Conservation (phyloP, 1,140 invertebrate genomes). For the Brachionus plicatilis region DNA sequence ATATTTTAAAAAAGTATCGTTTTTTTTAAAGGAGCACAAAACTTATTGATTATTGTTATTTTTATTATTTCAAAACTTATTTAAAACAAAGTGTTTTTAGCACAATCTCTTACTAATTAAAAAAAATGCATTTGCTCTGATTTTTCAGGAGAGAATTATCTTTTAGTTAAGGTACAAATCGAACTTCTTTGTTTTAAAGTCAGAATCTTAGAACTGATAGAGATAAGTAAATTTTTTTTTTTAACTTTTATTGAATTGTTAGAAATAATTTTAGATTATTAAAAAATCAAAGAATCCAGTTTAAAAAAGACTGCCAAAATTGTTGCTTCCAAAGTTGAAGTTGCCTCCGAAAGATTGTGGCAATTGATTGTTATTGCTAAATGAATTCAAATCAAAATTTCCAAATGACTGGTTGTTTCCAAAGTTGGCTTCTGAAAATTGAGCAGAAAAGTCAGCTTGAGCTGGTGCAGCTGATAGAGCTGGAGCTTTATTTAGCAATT, state of each 20-base stretch:
- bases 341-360: background rate
- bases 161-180: no score
- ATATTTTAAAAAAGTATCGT: no score
- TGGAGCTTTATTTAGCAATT: background rate
- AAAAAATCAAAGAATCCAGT: background rate
- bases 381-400: constrained; percentile 3
- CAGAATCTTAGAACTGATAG: no score
- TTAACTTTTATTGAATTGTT: background rate
- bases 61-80: no score
- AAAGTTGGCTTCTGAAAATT: background rate
- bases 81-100: no score
- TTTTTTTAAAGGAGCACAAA: no score
- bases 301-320: background rate
- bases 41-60: no score
- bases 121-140: no score
- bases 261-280: background rate
- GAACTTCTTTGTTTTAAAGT: no score
- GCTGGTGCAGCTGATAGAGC: background rate
- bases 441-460: background rate
- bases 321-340: background rate
- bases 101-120: no score
- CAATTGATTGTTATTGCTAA: background rate
- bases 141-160: no score
- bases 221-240: background rate
- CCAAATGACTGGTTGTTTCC: background rate